phyloP scores from a whole-genome alignment of 2,113 vertebrate genomes.

The Coracopsis vasa region DNA sequence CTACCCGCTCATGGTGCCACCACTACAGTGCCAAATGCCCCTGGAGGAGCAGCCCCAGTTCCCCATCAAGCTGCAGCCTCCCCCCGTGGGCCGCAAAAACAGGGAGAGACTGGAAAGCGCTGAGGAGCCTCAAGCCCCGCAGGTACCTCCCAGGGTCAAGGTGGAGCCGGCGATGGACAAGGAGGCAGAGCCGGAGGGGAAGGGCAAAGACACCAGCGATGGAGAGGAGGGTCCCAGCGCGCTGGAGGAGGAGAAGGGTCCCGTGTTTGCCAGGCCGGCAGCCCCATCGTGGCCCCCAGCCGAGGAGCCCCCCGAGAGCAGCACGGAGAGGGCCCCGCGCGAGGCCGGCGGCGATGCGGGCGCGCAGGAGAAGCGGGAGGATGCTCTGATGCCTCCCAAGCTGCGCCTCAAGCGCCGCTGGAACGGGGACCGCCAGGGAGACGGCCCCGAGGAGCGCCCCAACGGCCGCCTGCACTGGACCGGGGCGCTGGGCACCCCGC shows the following conservation, averaged over 20 bases:
- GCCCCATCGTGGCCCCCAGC: slow-evolving; percentile 11
- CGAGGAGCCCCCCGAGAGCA: slow-evolving; percentile 34
- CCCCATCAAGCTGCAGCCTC: slow-evolving; percentile 79
- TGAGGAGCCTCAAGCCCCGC: neutral
- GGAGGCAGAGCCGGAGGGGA: slow-evolving; percentile 6
- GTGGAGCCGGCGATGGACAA: slow-evolving; percentile 57
- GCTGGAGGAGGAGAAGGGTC: neutral
- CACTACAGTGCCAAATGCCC: slow-evolving; percentile 62
- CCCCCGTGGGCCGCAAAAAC: slow-evolving; percentile 70
- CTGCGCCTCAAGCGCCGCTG: slow-evolving; percentile 78
- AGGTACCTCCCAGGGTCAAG: slow-evolving; percentile 49
- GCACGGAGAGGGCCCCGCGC: neutral
- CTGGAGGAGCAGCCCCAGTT: slow-evolving; percentile 71
- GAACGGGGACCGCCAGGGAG: slow-evolving; percentile 63
- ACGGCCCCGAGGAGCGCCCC: slow-evolving; percentile 17
- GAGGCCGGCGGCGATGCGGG: accelerated
- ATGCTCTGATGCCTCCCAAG: slow-evolving; percentile 77
- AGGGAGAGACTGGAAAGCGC: slow-evolving; percentile 56
- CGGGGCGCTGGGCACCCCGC: neutral
- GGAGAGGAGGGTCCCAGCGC: neutral
- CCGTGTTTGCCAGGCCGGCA: slow-evolving; percentile 51
- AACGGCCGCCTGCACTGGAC: slow-evolving; percentile 59
- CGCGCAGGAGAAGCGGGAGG: slow-evolving; percentile 58
- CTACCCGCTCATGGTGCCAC: slow-evolving; percentile 73
- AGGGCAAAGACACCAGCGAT: neutral